Percentiles rank a stretch among this genome's conserved stretches.
Evolutionary conservation across 2,888 invertebrate species (phyloP).

Genomic region (Cephus nigrinus): DNA sequence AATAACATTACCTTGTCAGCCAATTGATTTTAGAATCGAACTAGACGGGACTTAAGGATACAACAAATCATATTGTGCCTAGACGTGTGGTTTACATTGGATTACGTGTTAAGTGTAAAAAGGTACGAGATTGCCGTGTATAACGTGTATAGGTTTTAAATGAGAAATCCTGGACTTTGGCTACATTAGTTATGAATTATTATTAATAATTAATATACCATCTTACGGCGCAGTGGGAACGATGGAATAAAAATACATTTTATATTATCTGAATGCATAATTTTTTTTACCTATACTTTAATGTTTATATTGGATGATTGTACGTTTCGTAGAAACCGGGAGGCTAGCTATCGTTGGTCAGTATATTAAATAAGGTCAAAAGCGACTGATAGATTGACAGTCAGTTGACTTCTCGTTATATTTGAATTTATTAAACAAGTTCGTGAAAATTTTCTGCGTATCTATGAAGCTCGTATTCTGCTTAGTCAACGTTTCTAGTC

Average conservation of each 20-base stretch:
- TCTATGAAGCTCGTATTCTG: no score
- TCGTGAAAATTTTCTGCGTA: no score
- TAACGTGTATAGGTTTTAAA: conserved; percentile 24
- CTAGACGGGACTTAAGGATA: conserved; percentile 10
- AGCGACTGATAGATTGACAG: not conserved
- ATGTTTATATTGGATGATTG: not conserved
- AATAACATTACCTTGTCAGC: not conserved
- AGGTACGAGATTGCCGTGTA: conserved; percentile 16
- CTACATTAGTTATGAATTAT: conserved; percentile 20
- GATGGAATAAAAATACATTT: conserved; percentile 43
- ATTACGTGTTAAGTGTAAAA: conserved; percentile 26
- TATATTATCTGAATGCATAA: conserved; percentile 31
- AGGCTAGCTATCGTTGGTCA: no score
- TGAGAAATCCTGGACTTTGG: conserved; percentile 18
- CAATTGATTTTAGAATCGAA: conserved; percentile 8
- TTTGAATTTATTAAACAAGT: not conserved
- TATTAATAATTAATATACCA: conserved; percentile 27
- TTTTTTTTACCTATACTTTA: conserved; percentile 5
- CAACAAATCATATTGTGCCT: conserved; percentile 46
- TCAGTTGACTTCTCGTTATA: not conserved
- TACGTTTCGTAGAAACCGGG: not conserved
- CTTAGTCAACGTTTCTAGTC: not conserved
- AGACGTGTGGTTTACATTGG: conserved; percentile 32
- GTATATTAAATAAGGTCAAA: no score
- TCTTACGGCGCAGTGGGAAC: conserved; percentile 32